A percentile compares a stretch with the other conserved stretches of the same genome.
Conservation (phyloP, 2,797 vertebrate genomes). For the Okamejei kenojei region DNA sequence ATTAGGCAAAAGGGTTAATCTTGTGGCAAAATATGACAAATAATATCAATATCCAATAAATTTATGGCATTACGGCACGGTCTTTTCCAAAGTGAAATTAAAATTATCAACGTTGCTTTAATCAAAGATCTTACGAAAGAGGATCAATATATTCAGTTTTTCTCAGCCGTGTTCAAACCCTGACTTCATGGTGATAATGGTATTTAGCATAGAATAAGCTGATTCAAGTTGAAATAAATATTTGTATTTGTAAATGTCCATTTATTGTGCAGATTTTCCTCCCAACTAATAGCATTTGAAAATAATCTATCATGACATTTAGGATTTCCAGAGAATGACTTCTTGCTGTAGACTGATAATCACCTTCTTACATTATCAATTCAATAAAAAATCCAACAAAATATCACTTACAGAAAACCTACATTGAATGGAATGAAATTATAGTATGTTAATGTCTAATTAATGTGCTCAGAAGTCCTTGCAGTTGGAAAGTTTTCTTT, state of each 20-base stretch:
- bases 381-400: conserved; percentile 11
- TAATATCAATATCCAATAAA: neutral
- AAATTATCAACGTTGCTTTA: neutral
- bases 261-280: neutral
- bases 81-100: neutral
- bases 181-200: neutral
- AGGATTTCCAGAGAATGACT: neutral
- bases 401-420: neutral
- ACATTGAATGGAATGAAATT: neutral
- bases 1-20: too few species aligned
- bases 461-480: neutral
- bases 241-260: neutral
- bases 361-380: neutral
- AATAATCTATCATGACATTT: neutral
- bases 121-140: neutral
- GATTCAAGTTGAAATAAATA: neutral
- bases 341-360: neutral
- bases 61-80: neutral
- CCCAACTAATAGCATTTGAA: neutral
- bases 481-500: neutral
- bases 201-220: neutral
- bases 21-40: neutral
- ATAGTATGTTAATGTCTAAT: neutral
- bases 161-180: neutral
- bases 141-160: neutral